Base-by-base conservation (phyloP, 2,797 vertebrate species). In the Enteromius treurensis region DNA sequence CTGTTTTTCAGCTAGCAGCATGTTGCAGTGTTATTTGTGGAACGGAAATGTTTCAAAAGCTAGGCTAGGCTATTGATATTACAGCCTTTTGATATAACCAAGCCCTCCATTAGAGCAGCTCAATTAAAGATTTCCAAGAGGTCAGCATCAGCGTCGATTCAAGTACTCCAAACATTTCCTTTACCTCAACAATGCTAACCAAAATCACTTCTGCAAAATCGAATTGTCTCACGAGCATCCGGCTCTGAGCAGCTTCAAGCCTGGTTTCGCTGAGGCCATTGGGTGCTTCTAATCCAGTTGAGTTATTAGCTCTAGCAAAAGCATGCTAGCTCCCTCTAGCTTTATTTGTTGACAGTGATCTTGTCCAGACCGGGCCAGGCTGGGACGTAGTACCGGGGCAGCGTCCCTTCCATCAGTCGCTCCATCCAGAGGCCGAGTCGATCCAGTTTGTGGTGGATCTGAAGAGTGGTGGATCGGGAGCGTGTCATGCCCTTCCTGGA, bases 391-490 rank as follows among this genome's bases (percentile, higher is more conserved):
- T 97, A 98, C 78, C 98, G 96, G 53, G 97, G 97, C 88, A 99
- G 88, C 45, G 97, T 98, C 23, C 98, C 98, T 85, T 99, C 98
- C 88, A 99, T 92, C 23, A 99, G 96, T 78, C 96, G 94, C 85
- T 99, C 98, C 97, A 99, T 99, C 98, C 98, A 99, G 58, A 99
- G 88, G 13, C 96, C 97, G 37, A 99, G 91, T 76, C 96, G 96
- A 93, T 97, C 96, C 88, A 99, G 91, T 91, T 99, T 99, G 90
- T 95, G 96, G 91, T 96, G 98, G 90, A 97, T 91, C 90, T 95
- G 95, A 81, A 95, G 91, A 17, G 93, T 94, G 87, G 90, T 0
- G 92, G 94, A 93, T 80, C 94, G 0, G 79, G 95, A 93, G 87
- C 92, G 87, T 62, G 92, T 87, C 58, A 87, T 85, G 89, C 93